Conservation (phyloP, 1,140 invertebrate genomes). For the Meloidogyne hapla region DNA sequence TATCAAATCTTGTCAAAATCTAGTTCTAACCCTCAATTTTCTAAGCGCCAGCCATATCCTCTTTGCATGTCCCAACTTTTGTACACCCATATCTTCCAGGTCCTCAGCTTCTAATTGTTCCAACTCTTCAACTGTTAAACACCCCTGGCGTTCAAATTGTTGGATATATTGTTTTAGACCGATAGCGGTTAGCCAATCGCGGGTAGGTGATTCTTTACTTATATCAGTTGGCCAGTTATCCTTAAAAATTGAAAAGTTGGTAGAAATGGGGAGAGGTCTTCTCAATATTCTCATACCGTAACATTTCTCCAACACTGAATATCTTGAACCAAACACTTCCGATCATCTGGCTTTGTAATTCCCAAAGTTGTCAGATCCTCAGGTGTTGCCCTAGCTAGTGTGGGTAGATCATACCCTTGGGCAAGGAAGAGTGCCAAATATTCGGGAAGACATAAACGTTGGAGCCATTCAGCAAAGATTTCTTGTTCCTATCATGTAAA, state of each 20-base stretch:
- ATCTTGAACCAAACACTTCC: constrained; percentile 90
- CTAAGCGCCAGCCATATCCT: constrained; percentile 95
- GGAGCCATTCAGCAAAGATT: constrained; percentile 87
- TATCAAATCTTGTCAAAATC: too few species aligned
- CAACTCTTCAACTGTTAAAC: constrained; percentile 79
- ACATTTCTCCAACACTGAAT: constrained; percentile 85
- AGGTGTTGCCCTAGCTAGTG: constrained; percentile 94
- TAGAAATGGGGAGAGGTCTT: too few species aligned
- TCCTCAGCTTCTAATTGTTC: constrained; percentile 87
- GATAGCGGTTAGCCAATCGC: constrained; percentile 16
- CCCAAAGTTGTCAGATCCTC: constrained; percentile 79
- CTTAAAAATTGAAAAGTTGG: constrained; percentile 42
- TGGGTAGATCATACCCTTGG: constrained; percentile 94
- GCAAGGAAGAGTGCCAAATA: constrained; percentile 88
- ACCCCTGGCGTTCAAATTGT: constrained; percentile 77
- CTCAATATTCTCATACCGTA: constrained; percentile 76
- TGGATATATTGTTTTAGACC: constrained; percentile 54
- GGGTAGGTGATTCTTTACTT: neutral
- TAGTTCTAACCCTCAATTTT: constrained; percentile 80
- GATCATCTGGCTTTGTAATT: constrained; percentile 94
- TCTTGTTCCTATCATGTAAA: constrained; percentile 75
- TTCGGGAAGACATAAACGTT: constrained; percentile 90
- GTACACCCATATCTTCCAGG: constrained; percentile 94
- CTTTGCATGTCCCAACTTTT: constrained; percentile 86
- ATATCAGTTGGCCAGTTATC: constrained; percentile 46